These are phyloP conservation scores for Sebastes steindachneri DNA, from an alignment of 2,797 vertebrate genomes.

Conservation along the genomic window DNA sequence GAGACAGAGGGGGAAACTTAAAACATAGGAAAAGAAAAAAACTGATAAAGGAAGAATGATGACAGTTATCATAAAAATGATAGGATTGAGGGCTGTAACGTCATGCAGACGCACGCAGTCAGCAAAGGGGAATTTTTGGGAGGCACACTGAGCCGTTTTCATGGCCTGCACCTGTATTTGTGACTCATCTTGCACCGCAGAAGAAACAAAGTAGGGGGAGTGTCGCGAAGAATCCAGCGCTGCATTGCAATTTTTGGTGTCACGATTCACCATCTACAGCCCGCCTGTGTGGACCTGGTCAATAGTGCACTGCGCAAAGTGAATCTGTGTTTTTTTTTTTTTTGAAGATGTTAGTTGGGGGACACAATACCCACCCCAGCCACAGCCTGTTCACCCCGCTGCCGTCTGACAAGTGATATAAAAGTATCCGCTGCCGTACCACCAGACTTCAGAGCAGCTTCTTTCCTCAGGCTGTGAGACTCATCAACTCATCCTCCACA, in stretches of 20 bases:
- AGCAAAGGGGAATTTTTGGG: constrained; percentile 5
- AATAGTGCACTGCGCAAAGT: not conserved
- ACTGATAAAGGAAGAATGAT: not conserved
- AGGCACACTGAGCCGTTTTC: not conserved
- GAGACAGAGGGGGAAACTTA: not conserved
- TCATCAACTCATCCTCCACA: too few species aligned
- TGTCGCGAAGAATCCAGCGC: constrained; percentile 10
- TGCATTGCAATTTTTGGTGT: constrained; percentile 33
- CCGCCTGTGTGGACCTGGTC: not conserved
- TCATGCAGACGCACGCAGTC: not conserved
- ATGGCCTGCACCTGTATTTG: constrained; percentile 9
- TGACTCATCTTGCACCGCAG: not conserved
- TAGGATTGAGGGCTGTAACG: constrained; percentile 8
- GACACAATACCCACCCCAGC: too few species aligned
- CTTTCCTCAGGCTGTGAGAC: too few species aligned
- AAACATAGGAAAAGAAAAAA: not conserved
- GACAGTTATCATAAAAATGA: constrained; percentile 32
- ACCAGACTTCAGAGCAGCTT: too few species aligned
- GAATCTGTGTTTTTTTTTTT: not conserved
- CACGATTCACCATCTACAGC: not conserved
- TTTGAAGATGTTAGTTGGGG: not conserved
- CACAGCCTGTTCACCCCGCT: too few species aligned
- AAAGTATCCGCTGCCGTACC: too few species aligned
- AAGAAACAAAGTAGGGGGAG: constrained; percentile 17
- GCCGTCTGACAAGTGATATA: too few species aligned